Conservation (phyloP, 2,888 invertebrate species). For the Corbicula japonica region DNA sequence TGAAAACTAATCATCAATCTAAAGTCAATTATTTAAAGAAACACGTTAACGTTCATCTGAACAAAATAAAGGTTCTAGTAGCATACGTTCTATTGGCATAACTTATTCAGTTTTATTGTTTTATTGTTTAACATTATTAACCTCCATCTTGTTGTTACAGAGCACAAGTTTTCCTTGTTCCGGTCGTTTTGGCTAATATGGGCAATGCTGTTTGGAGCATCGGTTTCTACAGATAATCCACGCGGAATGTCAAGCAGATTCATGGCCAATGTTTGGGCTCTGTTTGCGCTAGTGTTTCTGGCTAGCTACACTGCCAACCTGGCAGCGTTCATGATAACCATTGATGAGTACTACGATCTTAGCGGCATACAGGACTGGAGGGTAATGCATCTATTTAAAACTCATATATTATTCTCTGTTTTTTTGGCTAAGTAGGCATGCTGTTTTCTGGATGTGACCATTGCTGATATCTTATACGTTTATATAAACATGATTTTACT, state of each 20-base stretch:
- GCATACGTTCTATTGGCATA: too few species aligned
- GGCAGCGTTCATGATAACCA: slow-evolving; percentile 99
- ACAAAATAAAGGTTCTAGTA: too few species aligned
- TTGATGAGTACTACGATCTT: slow-evolving; percentile 97
- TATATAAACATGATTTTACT: too few species aligned
- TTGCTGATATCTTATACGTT: too few species aligned
- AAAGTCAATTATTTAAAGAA: too few species aligned
- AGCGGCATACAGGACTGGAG: slow-evolving; percentile 93
- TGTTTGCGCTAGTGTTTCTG: slow-evolving; percentile 98
- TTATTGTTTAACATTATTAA: neutral
- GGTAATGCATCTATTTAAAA: too few species aligned
- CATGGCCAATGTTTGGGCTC: slow-evolving; percentile 86
- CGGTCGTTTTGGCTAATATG: slow-evolving; percentile 99
- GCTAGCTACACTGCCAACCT: slow-evolving; percentile 99
- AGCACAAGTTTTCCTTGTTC: slow-evolving; percentile 89
- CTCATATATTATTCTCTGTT: too few species aligned
- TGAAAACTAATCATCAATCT: too few species aligned
- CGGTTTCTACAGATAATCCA: slow-evolving; percentile 98
- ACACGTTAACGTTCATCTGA: too few species aligned
- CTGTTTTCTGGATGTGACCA: too few species aligned
- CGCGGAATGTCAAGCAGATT: slow-evolving; percentile 96
- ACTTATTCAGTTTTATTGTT: neutral
- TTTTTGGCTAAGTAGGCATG: too few species aligned
- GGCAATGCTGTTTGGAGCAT: slow-evolving; percentile 99
- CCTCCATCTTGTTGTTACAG: slow-evolving; percentile 66